Base-by-base conservation (phyloP, 1,140 invertebrate genomes). In the Anastrepha obliqua region DNA sequence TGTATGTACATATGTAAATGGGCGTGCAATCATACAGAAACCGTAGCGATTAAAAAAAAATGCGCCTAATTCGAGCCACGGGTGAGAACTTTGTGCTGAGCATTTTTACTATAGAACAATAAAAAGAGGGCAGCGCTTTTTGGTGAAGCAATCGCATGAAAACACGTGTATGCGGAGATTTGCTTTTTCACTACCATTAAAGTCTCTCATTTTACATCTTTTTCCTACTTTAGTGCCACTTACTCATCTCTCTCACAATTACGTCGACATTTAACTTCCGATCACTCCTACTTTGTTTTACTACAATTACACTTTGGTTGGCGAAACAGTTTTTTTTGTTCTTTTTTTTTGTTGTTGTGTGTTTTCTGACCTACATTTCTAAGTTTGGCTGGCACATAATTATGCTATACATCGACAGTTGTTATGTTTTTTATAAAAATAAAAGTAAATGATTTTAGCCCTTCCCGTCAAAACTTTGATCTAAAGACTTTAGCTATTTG, bases 41-140 rank as follows among this genome's bases (percentile, higher is more conserved):
- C 29, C 29, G 29, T 29, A 29, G 29, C 29, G 29, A 29, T 29
- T 29, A 29, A 29, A 29, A 29, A 29, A 29, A 29, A 29, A 29
- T 29, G 29, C 29, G 29, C 29, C 29, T 29, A 29, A 29, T 29
- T 29, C 29, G 29, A 29, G 29, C 29, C 29, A 29, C 29, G 29
- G 1, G 29, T 29, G 29, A 29, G 29, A 29, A 29, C 65, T 3
- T 42, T 13, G 13, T 70, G 65, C 4, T 29, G 70, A 6, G 39
- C 5, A 47, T 44, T 74, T 74, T 74, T 74, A 4, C 44, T 29
- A 47, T 15, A 74, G 70, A 74, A 74, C 44, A 51, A 74, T 74
- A 9, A 74, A 74, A 74, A 47, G 70, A 74, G 70, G 70, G n/a
- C 70, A n/a, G 44, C 44, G 44, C 44, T 74, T 74, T 51, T n/a